Conservation (phyloP, 2,797 vertebrate genomes). For the Gouania willdenowi region DNA sequence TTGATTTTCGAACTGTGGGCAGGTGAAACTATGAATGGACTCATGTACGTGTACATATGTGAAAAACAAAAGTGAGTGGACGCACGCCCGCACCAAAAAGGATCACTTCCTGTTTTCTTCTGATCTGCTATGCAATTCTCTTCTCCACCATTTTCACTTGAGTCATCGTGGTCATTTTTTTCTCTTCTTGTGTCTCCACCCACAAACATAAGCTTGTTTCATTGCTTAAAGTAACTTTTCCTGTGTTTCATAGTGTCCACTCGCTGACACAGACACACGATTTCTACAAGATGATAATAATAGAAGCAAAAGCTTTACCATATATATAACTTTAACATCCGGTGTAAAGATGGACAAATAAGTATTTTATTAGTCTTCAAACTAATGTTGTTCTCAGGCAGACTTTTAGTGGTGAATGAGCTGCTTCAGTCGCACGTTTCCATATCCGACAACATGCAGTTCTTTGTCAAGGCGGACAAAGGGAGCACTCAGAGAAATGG, state of each 20-base stretch:
- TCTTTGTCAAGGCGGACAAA: constrained; percentile 34
- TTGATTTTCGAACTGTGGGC: constrained; percentile 58
- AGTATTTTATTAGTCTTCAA: constrained; percentile 80
- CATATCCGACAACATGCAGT: constrained; percentile 43
- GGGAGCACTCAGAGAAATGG: constrained; percentile 39
- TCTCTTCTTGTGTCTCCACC: constrained; percentile 82
- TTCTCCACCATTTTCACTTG: constrained; percentile 70
- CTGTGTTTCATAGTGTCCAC: constrained; percentile 74
- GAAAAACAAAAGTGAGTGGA: constrained; percentile 80
- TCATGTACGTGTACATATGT: constrained; percentile 86
- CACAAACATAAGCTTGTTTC: constrained; percentile 86
- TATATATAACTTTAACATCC: constrained; percentile 78
- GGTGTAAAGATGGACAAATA: constrained; percentile 71
- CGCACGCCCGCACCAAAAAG: constrained; percentile 87
- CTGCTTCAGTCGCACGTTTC: constrained; percentile 86
- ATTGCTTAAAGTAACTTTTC: constrained; percentile 81
- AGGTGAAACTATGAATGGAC: constrained; percentile 68
- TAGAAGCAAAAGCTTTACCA: constrained; percentile 79
- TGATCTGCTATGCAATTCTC: constrained; percentile 96
- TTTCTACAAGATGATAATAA: constrained; percentile 78
- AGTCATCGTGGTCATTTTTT: constrained; percentile 64
- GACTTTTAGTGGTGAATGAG: constrained; percentile 87
- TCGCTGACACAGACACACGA: constrained; percentile 70
- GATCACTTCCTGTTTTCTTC: constrained; percentile 80
- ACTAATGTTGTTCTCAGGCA: constrained; percentile 86